These are phyloP conservation scores for Tiaroga cobitis DNA, from an alignment of 2,797 vertebrate species.

Conservation along the genomic window DNA sequence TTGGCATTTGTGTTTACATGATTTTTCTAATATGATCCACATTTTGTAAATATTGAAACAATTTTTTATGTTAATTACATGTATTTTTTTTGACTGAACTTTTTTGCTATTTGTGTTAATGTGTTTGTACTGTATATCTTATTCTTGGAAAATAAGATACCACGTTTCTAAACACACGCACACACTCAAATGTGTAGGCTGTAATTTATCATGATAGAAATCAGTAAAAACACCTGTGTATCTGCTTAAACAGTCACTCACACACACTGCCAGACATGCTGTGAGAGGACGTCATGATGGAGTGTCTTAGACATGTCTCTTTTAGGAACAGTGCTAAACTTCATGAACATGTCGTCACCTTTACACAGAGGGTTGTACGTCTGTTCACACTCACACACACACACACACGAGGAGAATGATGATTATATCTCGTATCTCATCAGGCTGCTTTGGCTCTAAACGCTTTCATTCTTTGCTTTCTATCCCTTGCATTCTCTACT, in stretches of 20 bases:
- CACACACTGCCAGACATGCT: neutral
- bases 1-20: neutral
- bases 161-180: no score
- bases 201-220: neutral
- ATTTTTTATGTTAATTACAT: no score
- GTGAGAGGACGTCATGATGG: neutral
- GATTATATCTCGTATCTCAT: conserved; percentile 62
- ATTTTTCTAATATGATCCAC: no score
- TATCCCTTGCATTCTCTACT: conserved; percentile 35
- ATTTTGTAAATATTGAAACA: no score
- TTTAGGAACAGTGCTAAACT: neutral
- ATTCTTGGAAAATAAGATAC: no score
- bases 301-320: conserved; percentile 17
- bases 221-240: neutral
- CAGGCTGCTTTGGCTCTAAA: conserved; percentile 36
- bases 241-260: conserved; percentile 10
- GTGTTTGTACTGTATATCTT: no score
- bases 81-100: no score
- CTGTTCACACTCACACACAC: neutral
- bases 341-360: conserved; percentile 33
- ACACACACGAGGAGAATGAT: conserved; percentile 1
- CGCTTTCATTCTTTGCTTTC: conserved; percentile 53
- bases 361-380: neutral
- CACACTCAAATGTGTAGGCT: neutral
- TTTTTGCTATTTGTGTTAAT: no score